These are phyloP conservation scores for Drosophila borborema DNA, from an alignment of 2,888 invertebrate species.

Conservation along the genomic window DNA sequence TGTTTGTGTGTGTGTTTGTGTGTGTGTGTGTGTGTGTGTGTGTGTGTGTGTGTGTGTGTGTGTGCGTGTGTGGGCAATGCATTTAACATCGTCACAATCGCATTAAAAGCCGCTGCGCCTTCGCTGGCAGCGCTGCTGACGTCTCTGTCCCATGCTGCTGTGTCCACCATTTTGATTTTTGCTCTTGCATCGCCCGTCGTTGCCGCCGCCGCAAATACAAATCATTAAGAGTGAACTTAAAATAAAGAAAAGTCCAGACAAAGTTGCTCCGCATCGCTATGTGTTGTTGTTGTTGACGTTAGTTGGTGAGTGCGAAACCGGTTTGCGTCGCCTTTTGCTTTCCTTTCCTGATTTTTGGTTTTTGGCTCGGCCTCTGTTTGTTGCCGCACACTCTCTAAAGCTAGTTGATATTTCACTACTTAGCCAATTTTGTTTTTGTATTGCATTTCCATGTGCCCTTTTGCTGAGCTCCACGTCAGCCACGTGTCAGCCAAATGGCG, in stretches of 20 bases:
- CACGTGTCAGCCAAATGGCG: slow-evolving; percentile 78
- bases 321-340: slow-evolving; percentile 59
- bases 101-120: slow-evolving; percentile 71
- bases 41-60: slow-evolving; percentile 21
- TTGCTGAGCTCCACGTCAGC: slow-evolving; percentile 65
- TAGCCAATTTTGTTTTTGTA: slow-evolving; percentile 36
- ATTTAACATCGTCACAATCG: slow-evolving; percentile 81
- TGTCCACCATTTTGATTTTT: slow-evolving; percentile 84
- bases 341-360: slow-evolving; percentile 34
- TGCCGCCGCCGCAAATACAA: slow-evolving; percentile 47
- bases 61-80: slow-evolving; percentile 67
- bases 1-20: slow-evolving; percentile 24
- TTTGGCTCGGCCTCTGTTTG: slow-evolving; percentile 53
- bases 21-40: slow-evolving; percentile 42
- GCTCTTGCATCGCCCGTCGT: slow-evolving; percentile 58
- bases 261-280: slow-evolving; percentile 55
- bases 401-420: slow-evolving; percentile 22
- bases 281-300: slow-evolving; percentile 21
- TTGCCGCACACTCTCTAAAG: slow-evolving; percentile 47
- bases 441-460: slow-evolving; percentile 46
- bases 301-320: slow-evolving; percentile 57
- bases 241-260: slow-evolving; percentile 80
- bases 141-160: slow-evolving; percentile 37
- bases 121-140: slow-evolving; percentile 34
- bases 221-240: slow-evolving; percentile 80